Percentiles rank a stretch among this genome's conserved stretches.
phyloP scores from a whole-genome alignment of 2,113 vertebrate species.

The Calyptommatus sinebrachiatus region DNA sequence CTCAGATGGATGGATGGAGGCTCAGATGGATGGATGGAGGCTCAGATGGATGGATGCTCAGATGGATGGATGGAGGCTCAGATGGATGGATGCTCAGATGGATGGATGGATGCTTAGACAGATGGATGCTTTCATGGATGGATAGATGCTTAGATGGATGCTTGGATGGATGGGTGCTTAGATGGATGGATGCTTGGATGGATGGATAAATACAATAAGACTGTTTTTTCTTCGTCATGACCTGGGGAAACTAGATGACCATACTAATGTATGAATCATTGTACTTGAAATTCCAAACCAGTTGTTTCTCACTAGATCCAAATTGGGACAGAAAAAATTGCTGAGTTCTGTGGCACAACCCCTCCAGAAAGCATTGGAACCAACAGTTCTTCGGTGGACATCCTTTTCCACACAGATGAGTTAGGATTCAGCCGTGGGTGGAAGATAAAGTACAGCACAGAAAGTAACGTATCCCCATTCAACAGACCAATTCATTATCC shows the following conservation, averaged over 20 bases:
- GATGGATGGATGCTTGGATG: too few relatives aligned
- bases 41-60: too few relatives aligned
- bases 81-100: too few relatives aligned
- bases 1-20: too few relatives aligned
- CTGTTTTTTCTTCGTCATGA: background rate
- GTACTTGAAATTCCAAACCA: background rate
- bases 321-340: constrained; percentile 52
- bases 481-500: background rate
- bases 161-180: too few relatives aligned
- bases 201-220: background rate
- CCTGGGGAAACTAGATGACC: background rate
- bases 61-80: too few relatives aligned
- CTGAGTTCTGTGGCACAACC: constrained; percentile 70
- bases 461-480: constrained; percentile 61
- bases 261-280: background rate
- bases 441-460: constrained; percentile 73
- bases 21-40: too few relatives aligned
- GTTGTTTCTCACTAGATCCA: constrained; percentile 63
- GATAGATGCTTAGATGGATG: too few relatives aligned
- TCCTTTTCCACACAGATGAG: constrained; percentile 75
- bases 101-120: too few relatives aligned
- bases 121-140: too few relatives aligned
- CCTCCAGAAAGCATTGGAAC: constrained; percentile 68
- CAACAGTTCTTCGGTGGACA: constrained; percentile 71
- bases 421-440: constrained; percentile 78